These are phyloP conservation scores for Xiphias gladius DNA, from an alignment of 2,113 vertebrate genomes.

Conservation along the genomic window DNA sequence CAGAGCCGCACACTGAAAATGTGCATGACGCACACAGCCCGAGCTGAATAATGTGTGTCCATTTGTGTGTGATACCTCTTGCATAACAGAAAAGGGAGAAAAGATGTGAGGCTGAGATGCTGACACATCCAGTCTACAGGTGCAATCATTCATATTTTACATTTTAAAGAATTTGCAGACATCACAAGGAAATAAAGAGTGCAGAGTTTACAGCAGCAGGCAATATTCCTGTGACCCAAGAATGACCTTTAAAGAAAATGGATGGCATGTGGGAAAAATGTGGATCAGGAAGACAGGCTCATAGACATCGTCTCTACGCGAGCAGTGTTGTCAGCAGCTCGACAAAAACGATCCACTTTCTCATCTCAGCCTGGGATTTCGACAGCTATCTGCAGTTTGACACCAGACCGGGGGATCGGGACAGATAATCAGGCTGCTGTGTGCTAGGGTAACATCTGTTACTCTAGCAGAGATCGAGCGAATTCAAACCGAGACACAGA, in stretches of 20 bases:
- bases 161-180: neutral
- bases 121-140: neutral
- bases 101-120: constrained; percentile 15
- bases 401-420: constrained; percentile 5
- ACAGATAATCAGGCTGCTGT: constrained; percentile 17
- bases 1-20: constrained; percentile 31
- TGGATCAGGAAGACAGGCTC: neutral
- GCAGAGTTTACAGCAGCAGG: constrained; percentile 27
- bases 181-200: neutral
- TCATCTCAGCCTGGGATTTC: neutral
- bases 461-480: neutral
- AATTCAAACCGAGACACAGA: neutral
- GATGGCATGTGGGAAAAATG: no score
- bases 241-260: constrained; percentile 40
- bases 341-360: neutral
- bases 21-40: constrained; percentile 61
- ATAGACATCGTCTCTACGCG: neutral
- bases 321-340: neutral
- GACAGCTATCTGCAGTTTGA: constrained; percentile 15
- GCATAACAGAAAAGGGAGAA: constrained; percentile 44
- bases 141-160: neutral
- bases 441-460: constrained; percentile 30
- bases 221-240: constrained; percentile 11
- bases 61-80: constrained; percentile 46
- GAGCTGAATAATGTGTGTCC: constrained; percentile 38